Evolutionary conservation across 2,888 invertebrate genomes (phyloP).

Genomic region (Drosophila falleni): DNA sequence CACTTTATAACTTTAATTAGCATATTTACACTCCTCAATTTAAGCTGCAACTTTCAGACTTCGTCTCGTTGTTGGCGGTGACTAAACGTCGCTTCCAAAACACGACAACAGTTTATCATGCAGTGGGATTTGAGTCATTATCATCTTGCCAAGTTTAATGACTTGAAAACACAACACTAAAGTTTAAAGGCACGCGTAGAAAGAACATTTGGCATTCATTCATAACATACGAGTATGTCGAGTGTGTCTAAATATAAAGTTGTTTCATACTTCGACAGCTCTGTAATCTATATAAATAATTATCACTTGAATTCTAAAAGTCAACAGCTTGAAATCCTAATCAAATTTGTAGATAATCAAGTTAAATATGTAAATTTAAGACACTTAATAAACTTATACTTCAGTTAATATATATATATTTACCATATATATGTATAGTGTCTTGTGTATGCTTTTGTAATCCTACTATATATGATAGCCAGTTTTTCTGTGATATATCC

Average conservation of each 20-base stretch:
- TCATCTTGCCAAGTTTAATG: slow-evolving; percentile 67
- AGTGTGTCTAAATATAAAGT: neutral
- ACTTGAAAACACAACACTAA: slow-evolving; percentile 64
- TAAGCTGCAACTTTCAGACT: slow-evolving; percentile 32
- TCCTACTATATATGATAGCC: slow-evolving; percentile 21
- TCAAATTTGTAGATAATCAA: slow-evolving; percentile 19
- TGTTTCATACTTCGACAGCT: neutral
- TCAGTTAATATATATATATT: slow-evolving; percentile 2
- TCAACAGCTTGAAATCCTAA: neutral
- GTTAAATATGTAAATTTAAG: slow-evolving; percentile 17
- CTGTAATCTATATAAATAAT: slow-evolving; percentile 3
- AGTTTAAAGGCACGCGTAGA: slow-evolving; percentile 17
- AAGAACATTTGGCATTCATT: slow-evolving; percentile 47
- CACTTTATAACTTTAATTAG: slow-evolving; percentile 78
- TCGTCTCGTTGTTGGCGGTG: neutral
- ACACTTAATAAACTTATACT: slow-evolving; percentile 1
- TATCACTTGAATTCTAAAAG: neutral
- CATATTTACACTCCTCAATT: slow-evolving; percentile 66
- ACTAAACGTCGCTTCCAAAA: slow-evolving; percentile 6
- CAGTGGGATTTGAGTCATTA: slow-evolving; percentile 65
- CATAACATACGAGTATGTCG: slow-evolving; percentile 41
- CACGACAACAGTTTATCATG: slow-evolving; percentile 55
- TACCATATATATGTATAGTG: slow-evolving; percentile 2
- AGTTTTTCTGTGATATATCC: slow-evolving; percentile 32
- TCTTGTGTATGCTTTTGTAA: slow-evolving; percentile 20